Evolutionary conservation across 1,140 invertebrate species (phyloP).

Genomic region (Ectropis grisescens): DNA sequence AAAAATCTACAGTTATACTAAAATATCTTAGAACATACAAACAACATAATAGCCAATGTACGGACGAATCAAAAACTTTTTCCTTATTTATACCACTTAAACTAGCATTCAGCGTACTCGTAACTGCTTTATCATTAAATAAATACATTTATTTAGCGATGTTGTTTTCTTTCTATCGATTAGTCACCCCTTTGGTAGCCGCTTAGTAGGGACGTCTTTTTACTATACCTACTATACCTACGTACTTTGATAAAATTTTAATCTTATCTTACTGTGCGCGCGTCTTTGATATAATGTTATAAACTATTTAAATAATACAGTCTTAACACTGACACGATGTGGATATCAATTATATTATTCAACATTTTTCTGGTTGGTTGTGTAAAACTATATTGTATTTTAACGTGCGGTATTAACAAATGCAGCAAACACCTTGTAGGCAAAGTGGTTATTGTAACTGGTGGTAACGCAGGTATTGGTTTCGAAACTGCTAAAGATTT

Average conservation of each 20-base stretch:
- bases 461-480: constrained; percentile 86
- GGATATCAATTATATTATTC: background rate
- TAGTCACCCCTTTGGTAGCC: too few relatives aligned
- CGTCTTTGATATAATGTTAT: background rate
- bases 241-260: background rate
- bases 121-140: too few relatives aligned
- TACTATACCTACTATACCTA: background rate
- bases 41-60: too few relatives aligned
- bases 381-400: background rate
- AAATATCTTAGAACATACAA: too few relatives aligned
- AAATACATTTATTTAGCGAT: too few relatives aligned
- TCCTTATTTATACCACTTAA: too few relatives aligned
- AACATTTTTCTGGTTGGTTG: background rate
- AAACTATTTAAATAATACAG: background rate
- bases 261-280: background rate
- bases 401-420: constrained; percentile 7
- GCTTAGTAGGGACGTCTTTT: too few relatives aligned
- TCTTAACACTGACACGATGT: background rate
- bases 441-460: constrained; percentile 77
- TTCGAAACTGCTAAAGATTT: constrained; percentile 80
- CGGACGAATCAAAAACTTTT: too few relatives aligned
- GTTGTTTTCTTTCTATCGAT: too few relatives aligned
- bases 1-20: too few relatives aligned
- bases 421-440: constrained; percentile 44
- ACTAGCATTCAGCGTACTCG: too few relatives aligned